Percentiles rank a stretch among this genome's conserved stretches.
These are phyloP conservation scores for Planococcus citri DNA, from an alignment of 1,140 invertebrate genomes.

Conservation along the genomic window DNA sequence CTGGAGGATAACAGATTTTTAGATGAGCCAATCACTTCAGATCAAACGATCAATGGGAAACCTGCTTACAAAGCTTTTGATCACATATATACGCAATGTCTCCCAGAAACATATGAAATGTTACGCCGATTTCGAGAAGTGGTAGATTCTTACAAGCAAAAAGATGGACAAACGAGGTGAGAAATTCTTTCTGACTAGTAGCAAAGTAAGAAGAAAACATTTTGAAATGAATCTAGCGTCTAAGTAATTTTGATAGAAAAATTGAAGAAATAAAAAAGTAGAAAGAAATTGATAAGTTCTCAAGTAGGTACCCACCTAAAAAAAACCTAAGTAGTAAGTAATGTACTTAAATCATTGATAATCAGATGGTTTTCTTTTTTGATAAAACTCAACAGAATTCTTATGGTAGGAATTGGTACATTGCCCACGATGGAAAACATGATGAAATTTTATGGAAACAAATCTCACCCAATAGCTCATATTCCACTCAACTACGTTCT, in stretches of 20 bases:
- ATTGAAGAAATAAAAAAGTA: too few species aligned
- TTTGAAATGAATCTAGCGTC: too few species aligned
- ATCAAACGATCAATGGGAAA: slow-evolving; percentile 15
- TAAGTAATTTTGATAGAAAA: too few species aligned
- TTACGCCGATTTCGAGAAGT: slow-evolving; percentile 48
- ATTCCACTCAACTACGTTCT: slow-evolving; percentile 44
- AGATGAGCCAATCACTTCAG: slow-evolving; percentile 30
- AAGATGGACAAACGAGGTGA: slow-evolving; percentile 24
- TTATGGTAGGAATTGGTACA: too few species aligned
- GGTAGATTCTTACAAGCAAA: slow-evolving; percentile 42
- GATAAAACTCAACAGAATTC: too few species aligned
- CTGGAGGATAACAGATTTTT: slow-evolving; percentile 35
- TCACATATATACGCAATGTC: slow-evolving; percentile 51
- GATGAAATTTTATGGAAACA: slow-evolving; percentile 35
- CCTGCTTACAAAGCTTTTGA: slow-evolving; percentile 21
- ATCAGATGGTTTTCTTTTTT: too few species aligned
- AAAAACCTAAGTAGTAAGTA: too few species aligned
- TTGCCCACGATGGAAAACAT: slow-evolving; percentile 31
- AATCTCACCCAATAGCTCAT: slow-evolving; percentile 32
- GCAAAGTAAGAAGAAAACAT: too few species aligned
- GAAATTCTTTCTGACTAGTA: too few species aligned
- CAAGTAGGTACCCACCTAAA: too few species aligned
- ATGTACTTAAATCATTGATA: too few species aligned
- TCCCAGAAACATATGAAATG: slow-evolving; percentile 45
- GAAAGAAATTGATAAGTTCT: too few species aligned